Evolutionary conservation across 2,888 invertebrate genomes (phyloP).

Genomic region (Athrips mouffetella): DNA sequence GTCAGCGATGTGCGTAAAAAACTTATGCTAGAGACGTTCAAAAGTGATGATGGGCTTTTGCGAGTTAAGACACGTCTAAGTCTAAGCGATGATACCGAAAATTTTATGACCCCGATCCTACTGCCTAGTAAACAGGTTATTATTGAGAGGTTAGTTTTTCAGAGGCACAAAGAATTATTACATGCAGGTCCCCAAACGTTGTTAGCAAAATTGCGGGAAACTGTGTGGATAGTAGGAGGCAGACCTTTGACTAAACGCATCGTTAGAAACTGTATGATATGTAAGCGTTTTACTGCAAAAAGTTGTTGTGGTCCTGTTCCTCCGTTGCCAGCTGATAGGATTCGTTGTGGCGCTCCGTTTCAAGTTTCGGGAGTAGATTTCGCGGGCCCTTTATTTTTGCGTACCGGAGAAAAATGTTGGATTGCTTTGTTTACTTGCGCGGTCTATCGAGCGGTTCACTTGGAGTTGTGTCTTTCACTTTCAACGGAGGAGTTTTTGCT

Average conservation of each 20-base stretch:
- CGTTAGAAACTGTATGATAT: background rate
- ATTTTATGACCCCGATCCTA: background rate
- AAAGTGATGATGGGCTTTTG: background rate
- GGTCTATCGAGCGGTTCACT: background rate
- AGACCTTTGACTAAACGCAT: background rate
- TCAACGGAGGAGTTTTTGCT: background rate
- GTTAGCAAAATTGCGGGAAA: background rate
- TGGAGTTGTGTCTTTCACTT: background rate
- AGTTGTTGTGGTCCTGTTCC: background rate
- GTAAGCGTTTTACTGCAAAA: background rate
- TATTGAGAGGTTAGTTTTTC: background rate
- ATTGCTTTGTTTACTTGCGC: slow-evolving; percentile 9
- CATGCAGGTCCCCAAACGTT: background rate
- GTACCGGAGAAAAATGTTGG: slow-evolving; percentile 8
- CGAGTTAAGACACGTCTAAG: background rate
- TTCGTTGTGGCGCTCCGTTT: background rate
- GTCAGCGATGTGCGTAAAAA: too few relatives aligned
- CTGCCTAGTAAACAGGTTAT: background rate
- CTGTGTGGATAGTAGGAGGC: background rate
- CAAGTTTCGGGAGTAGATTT: slow-evolving; percentile 8
- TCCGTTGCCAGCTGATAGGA: background rate
- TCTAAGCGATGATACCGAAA: background rate
- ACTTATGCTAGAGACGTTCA: background rate
- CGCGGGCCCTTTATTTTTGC: background rate
- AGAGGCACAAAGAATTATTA: background rate